Percentiles rank a stretch among this genome's conserved stretches.
Conservation (phyloP, 2,797 vertebrate genomes). For the Melanotaenia pygmaea region DNA sequence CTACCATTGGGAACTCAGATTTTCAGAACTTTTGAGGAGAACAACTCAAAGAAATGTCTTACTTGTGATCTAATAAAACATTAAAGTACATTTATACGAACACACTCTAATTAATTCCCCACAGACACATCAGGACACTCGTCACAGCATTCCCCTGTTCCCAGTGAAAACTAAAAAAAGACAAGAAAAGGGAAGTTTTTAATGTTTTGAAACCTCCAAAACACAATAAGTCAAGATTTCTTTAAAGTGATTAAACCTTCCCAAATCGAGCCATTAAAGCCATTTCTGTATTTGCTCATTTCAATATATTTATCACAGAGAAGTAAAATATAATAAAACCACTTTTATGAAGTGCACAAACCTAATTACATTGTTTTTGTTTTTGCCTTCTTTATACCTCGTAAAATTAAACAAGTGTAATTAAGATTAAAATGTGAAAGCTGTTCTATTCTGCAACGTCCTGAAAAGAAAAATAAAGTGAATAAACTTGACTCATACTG, state of each 20-base stretch:
- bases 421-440: conserved; percentile 3
- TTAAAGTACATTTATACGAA: neutral
- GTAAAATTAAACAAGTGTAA: conserved; percentile 24
- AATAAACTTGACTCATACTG: neutral
- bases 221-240: neutral
- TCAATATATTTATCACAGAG: neutral
- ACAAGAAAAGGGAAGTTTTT: neutral
- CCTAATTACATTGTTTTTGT: conserved; percentile 27
- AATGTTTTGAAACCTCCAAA: neutral
- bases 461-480: neutral
- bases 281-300: conserved; percentile 1
- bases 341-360: neutral
- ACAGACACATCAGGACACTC: neutral
- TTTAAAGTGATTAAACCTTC: conserved; percentile 8
- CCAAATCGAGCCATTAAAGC: conserved; percentile 4
- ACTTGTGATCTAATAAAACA: neutral
- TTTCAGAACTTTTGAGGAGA: neutral
- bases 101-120: neutral
- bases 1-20: neutral
- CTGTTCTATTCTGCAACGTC: conserved; percentile 3
- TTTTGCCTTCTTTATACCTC: conserved; percentile 12
- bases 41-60: neutral
- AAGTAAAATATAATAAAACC: conserved; percentile 12
- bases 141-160: neutral
- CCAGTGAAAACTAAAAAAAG: neutral